Base-by-base conservation (phyloP, 2,797 vertebrate genomes). In the Betta splendens region DNA sequence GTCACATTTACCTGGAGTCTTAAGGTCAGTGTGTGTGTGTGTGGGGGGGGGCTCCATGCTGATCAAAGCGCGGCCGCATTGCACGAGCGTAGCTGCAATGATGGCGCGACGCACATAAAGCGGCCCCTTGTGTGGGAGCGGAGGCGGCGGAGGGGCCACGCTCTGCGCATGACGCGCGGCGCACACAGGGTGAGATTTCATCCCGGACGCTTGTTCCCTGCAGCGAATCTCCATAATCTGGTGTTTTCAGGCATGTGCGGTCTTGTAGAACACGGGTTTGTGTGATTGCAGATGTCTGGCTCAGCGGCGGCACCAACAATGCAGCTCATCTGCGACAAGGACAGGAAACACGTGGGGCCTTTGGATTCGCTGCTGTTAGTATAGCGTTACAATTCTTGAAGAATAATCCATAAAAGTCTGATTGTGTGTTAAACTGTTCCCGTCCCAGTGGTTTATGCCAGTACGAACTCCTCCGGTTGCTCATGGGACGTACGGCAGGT, bases 251-350 rank as follows among this genome's bases (percentile, higher is more conserved):
- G 52, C 81, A 1, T 79, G 86, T 89, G 71, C 42, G 50, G 79
- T 91, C 86, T 80, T 78, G 87, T 64, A 53, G 65, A 64, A n/a
- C 40, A 17, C 85, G 71, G 75, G 60, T 65, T 81, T 81, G n/a
- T 63, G 38, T 65, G 67, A 76, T 85, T 46, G 79, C 72, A 82
- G 73, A 63, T 70, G 81, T 75, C 58, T 68, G 74, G 5, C 64
- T 57, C 85, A 71, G 72, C 77, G 77, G 77, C 70, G 68, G 71
- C n/a, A 75, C 72, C 54, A 49, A 67, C 62, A 79, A 83, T 89
- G 74, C 79, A 38, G 62, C 55, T 75, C 23, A 69, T 64, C 47
- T 58, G 18, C 28, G 63, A 64, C 61, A 45, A 16, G 37, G 56
- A 66, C 45, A 50, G 62, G 69, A 76, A 46, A 52, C 48, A 49